These are phyloP conservation scores for Cryptops parisi DNA, from an alignment of 2,888 invertebrate genomes.

Conservation along the genomic window DNA sequence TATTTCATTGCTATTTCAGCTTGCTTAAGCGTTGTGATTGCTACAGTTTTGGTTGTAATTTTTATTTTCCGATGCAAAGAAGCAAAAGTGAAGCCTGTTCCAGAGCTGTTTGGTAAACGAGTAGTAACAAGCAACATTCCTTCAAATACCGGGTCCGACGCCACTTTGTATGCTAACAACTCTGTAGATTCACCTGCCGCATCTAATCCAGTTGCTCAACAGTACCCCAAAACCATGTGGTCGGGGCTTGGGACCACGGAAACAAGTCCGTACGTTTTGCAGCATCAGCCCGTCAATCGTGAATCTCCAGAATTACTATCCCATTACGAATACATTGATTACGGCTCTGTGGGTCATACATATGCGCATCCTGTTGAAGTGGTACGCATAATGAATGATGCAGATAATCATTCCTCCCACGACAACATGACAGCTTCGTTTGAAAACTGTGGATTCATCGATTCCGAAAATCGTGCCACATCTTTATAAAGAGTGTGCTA, in stretches of 20 bases:
- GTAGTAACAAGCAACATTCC: background rate
- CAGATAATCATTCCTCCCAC: constrained; percentile 16
- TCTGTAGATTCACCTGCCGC: background rate
- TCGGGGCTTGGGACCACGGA: constrained; percentile 14
- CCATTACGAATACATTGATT: constrained; percentile 16
- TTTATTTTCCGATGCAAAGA: constrained; percentile 14
- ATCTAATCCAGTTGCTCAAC: background rate
- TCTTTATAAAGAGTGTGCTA: constrained; percentile 10
- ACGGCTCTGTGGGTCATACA: constrained; percentile 16
- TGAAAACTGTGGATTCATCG: constrained; percentile 17
- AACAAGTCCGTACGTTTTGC: constrained; percentile 14
- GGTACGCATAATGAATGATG: constrained; percentile 16
- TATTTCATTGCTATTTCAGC: constrained; percentile 17
- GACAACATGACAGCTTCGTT: constrained; percentile 17
- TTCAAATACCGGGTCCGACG: background rate
- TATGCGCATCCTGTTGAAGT: constrained; percentile 9
- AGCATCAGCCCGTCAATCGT: constrained; percentile 14
- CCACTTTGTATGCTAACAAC: constrained; percentile 4
- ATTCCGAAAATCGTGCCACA: constrained; percentile 16
- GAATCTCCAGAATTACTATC: constrained; percentile 13
- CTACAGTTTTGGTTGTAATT: constrained; percentile 14
- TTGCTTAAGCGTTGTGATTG: constrained; percentile 14
- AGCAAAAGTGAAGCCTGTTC: constrained; percentile 13
- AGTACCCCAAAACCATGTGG: constrained; percentile 17
- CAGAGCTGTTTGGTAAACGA: constrained; percentile 3